Evolutionary conservation across 2,888 invertebrate genomes (phyloP), one percentile per base, ranked within the genome.

Genomic region (Anoplius nigerrimus): DNA sequence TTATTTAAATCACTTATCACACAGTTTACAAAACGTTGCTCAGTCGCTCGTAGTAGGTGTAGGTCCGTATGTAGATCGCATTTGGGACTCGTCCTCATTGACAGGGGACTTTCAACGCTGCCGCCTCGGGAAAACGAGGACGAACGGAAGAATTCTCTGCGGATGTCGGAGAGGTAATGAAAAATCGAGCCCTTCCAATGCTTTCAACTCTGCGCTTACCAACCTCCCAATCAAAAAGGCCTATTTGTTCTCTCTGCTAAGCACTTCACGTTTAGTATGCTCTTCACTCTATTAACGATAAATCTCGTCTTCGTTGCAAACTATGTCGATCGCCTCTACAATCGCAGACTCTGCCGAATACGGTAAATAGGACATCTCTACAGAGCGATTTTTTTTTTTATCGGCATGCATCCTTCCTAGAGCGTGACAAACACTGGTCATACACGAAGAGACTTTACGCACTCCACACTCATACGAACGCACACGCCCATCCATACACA

Each of bases 1-100:
- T 81, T 68, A 72, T 75, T 78, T 78, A 78, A 79, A 75, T 80
- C 75, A 75, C 69, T 78, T 82, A 82, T 85, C 82, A 84, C 85
- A 85, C 84, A 75, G 74, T 82, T 84, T 83, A 84, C 78, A 86
- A 86, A 86, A 85, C 74, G 78, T 80, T 72, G 74, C 78, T 78
- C 77, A 80, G 75, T 83, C 77, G 76, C 73, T 70, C 79, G 71
- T 60, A 55, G 51, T 58, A 66, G 68, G 24, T 69, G 69, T 64
- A 68, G 60, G 63, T 74, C 63, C 56, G 65, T 66, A 76, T 69
- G 71, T 64, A 64, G 64, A 71, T 64, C 65, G 71, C 67, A 64
- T 69, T 71, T 66, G 54, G 63, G 65, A 69, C 66, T 74, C 66
- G 62, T 74, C 13, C 16, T 34, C 34, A 34, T 34, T 34, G 34